These are phyloP conservation scores for Pectinophora gossypiella DNA, from an alignment of 1,140 invertebrate species.

Conservation along the genomic window DNA sequence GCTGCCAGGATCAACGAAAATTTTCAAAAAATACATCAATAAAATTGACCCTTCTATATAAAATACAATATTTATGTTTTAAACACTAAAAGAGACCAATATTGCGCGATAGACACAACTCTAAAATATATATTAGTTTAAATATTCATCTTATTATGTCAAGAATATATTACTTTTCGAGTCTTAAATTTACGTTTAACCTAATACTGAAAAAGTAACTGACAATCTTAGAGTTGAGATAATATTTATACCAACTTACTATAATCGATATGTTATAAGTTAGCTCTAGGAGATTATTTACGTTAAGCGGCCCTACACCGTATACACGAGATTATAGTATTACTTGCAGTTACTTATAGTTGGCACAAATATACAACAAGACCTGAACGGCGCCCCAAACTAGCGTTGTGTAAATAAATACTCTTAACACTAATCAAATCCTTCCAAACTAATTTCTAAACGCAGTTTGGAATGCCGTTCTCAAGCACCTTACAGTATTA, in stretches of 20 bases:
- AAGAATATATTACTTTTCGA: constrained; percentile 53
- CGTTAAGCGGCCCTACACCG: too few relatives aligned
- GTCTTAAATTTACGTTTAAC: constrained; percentile 51
- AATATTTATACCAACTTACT: constrained; percentile 50
- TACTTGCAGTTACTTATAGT: constrained; percentile 20
- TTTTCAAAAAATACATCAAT: constrained; percentile 59
- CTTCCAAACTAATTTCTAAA: constrained; percentile 43
- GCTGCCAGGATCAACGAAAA: constrained; percentile 36
- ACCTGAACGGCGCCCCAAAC: constrained; percentile 41
- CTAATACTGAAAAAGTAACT: constrained; percentile 66
- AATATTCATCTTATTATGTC: constrained; percentile 22
- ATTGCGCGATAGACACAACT: constrained; percentile 20
- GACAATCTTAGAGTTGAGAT: constrained; percentile 26
- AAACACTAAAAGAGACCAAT: constrained; percentile 45
- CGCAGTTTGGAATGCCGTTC: constrained; percentile 39
- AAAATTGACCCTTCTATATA: constrained; percentile 37
- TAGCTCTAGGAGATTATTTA: constrained; percentile 22
- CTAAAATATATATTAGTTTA: constrained; percentile 14
- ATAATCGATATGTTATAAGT: constrained; percentile 44
- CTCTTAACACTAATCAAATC: constrained; percentile 63
- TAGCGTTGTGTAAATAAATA: constrained; percentile 44
- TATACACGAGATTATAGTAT: too few relatives aligned
- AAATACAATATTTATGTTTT: constrained; percentile 39
- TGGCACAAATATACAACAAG: constrained; percentile 58
- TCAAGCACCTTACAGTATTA: constrained; percentile 52